Base-by-base conservation (phyloP, 2,797 vertebrate species). In the Chrosomus eos region DNA sequence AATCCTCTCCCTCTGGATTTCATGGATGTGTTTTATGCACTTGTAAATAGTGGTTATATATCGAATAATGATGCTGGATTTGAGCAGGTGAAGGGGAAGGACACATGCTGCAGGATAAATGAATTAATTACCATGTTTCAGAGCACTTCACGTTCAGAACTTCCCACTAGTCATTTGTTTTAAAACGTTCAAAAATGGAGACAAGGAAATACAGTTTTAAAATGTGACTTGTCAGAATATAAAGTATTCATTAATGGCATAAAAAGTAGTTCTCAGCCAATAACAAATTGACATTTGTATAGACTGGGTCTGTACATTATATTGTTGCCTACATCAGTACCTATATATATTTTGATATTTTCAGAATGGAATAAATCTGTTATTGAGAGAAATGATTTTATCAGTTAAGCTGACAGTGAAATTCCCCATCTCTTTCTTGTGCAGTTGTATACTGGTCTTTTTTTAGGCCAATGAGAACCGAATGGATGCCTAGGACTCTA, bases 271-370 rank as follows among this genome's bases (percentile, higher is more conserved):
- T 79, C 60, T 79, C 40, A 55, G 76, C 6, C 28, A 38, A 28
- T 68, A 68, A 11, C 38, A 62, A n/a, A 70, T 40, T 72, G 36
- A 84, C 58, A 60, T 80, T 16, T 82, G 85, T 88, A 74, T 82
- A 84, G 85, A 88, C 85, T 86, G 85, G 79, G 83, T 87, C 82
- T 88, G 62, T 85, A 82, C 75, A 36, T 70, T 45, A 28, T 60
- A 33, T 51, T 88, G 81, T 80, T 82, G 77, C 72, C 68, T 73
- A 68, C 71, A 84, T 80, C 76, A 86, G 72, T 83, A 51, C 62
- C 51, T 67, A 80, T 88, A 86, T 88, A 86, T 88, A 88, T 88
- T 86, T 88, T 87, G 83, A 74, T 88, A 88, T 85, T 87, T 87
- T 80, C 55, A 85, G 76, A 83, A 77, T 83, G 86, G 82, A 87